phyloP scores from a whole-genome alignment of 2,113 vertebrate species.

The Myiopsitta monachus region DNA sequence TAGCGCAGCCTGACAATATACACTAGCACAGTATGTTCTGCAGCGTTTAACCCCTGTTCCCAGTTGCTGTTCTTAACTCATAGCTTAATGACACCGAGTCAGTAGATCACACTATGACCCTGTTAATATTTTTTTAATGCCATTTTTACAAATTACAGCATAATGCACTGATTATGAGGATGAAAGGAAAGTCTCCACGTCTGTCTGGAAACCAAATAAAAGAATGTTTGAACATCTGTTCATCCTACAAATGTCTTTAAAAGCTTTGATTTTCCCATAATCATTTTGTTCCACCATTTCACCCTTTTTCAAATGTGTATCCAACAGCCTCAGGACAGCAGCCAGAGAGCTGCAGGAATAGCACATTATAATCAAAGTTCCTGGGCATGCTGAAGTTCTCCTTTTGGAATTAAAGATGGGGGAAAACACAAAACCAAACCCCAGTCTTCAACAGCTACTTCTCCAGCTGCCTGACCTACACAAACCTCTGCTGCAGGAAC shows the following conservation, averaged over 20 bases:
- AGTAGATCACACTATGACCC: conserved; percentile 66
- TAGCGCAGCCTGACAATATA: not conserved
- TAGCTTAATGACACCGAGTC: conserved; percentile 57
- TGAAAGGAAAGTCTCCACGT: conserved; percentile 67
- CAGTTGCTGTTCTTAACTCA: conserved; percentile 31
- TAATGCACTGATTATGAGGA: conserved; percentile 71
- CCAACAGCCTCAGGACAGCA: conserved; percentile 62
- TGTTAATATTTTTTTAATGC: conserved; percentile 72
- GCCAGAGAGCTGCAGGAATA: conserved; percentile 68
- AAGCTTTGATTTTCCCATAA: conserved; percentile 66
- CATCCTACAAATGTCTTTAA: conserved; percentile 66
- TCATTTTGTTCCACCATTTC: conserved; percentile 64
- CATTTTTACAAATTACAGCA: conserved; percentile 75
- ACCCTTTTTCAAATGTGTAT: conserved; percentile 60
- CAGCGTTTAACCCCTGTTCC: conserved; percentile 56
- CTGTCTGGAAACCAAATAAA: conserved; percentile 71
- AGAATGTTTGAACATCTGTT: conserved; percentile 68
- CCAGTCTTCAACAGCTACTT: not conserved
- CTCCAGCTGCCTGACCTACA: not conserved
- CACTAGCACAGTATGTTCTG: conserved; percentile 24
- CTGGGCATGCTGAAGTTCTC: not conserved
- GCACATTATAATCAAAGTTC: conserved; percentile 63
- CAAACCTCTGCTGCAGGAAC: not conserved
- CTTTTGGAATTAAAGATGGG: not conserved
- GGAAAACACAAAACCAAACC: not conserved